Evolutionary conservation across 2,888 invertebrate species (phyloP).

Genomic region (Dinocampus coccinellae): DNA sequence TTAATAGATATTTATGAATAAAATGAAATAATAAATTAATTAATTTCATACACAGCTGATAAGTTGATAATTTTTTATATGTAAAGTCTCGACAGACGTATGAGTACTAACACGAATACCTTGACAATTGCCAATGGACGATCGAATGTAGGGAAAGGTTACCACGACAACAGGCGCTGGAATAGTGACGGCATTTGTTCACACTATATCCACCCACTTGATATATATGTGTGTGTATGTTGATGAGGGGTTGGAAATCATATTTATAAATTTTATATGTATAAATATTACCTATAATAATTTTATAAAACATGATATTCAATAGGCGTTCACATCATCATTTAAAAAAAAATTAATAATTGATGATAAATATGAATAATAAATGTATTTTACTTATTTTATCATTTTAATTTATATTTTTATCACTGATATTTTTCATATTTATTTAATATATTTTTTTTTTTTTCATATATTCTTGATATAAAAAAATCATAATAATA

Average conservation of each 20-base stretch:
- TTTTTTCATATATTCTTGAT: no score
- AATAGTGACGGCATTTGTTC: slow-evolving; percentile 18
- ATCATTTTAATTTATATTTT: no score
- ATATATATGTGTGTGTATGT: neutral
- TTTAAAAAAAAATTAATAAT: no score
- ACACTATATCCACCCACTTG: slow-evolving; percentile 11
- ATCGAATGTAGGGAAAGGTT: slow-evolving; percentile 31
- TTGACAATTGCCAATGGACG: slow-evolving; percentile 26
- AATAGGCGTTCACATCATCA: no score
- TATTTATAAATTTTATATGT: neutral
- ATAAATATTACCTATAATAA: no score
- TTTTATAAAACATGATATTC: neutral
- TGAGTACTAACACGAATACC: slow-evolving; percentile 23
- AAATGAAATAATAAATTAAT: no score
- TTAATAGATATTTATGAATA: no score
- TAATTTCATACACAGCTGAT: neutral
- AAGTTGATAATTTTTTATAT: neutral
- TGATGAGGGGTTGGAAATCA: neutral
- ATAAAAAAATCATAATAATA: no score
- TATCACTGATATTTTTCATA: no score
- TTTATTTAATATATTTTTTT: no score
- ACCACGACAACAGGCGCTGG: slow-evolving; percentile 33
- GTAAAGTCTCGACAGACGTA: neutral
- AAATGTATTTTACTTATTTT: neutral
- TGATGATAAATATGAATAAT: no score